phyloP scores from a whole-genome alignment of 1,140 invertebrate genomes.

The Calosoma granatense region DNA sequence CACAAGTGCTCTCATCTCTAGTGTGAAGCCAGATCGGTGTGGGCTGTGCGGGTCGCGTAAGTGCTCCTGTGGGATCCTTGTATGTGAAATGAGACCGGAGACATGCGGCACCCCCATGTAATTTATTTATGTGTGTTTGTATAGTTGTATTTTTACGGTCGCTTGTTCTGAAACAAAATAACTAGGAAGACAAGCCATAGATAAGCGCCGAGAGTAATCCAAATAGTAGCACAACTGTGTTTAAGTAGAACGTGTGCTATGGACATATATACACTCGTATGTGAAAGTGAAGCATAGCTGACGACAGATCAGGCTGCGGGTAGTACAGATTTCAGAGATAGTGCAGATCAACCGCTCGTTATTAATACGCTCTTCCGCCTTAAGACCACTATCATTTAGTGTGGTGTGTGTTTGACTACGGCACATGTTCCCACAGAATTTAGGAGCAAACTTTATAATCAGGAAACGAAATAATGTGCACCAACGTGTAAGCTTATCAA shows the following conservation, averaged over 20 bases:
- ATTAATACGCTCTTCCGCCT: not conserved
- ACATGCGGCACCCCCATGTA: too few relatives aligned
- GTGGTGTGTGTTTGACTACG: conserved; percentile 1
- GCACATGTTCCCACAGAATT: not conserved
- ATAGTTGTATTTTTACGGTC: not conserved
- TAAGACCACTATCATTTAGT: not conserved
- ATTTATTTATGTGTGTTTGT: not conserved
- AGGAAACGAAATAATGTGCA: not conserved
- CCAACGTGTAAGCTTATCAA: not conserved
- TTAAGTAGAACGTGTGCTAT: too few relatives aligned
- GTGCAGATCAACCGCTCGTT: not conserved
- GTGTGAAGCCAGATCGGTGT: too few relatives aligned
- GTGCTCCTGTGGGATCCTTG: not conserved
- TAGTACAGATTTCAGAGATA: not conserved
- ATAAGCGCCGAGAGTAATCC: not conserved
- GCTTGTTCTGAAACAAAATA: not conserved
- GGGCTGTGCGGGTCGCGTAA: not conserved
- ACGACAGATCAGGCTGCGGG: not conserved
- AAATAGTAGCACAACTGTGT: not conserved
- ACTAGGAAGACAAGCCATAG: not conserved
- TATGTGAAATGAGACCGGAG: not conserved
- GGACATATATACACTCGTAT: not conserved
- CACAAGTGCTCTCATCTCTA: not conserved
- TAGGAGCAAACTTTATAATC: conserved; percentile 5
- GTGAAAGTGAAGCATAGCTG: not conserved